These are phyloP conservation scores for Urechis unicinctus DNA, from an alignment of 2,888 invertebrate genomes.

Conservation along the genomic window DNA sequence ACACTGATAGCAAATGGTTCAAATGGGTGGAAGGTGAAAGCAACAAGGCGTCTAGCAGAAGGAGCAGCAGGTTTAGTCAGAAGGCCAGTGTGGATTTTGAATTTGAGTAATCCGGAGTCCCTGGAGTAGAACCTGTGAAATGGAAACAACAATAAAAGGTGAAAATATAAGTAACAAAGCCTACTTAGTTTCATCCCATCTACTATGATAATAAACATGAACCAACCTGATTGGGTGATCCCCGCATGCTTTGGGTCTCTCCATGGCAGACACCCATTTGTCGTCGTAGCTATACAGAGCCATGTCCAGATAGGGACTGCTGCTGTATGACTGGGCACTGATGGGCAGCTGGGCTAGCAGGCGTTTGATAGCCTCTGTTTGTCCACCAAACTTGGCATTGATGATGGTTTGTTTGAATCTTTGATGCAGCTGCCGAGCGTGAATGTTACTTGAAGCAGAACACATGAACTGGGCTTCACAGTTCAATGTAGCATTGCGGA, in stretches of 20 bases:
- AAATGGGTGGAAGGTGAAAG: slow-evolving; percentile 92
- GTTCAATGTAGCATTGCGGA: slow-evolving; percentile 79
- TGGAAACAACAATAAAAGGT: background rate
- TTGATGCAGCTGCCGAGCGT: slow-evolving; percentile 64
- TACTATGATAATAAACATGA: background rate
- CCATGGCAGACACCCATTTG: slow-evolving; percentile 91
- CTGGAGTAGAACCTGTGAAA: slow-evolving; percentile 74
- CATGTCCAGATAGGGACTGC: slow-evolving; percentile 86
- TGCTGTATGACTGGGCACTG: slow-evolving; percentile 87
- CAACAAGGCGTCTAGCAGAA: slow-evolving; percentile 69
- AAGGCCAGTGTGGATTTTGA: slow-evolving; percentile 65
- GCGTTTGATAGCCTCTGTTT: slow-evolving; percentile 80
- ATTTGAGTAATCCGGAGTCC: slow-evolving; percentile 71
- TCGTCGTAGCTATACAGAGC: slow-evolving; percentile 84
- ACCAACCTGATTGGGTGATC: slow-evolving; percentile 83
- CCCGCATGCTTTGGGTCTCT: slow-evolving; percentile 86
- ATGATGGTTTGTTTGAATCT: slow-evolving; percentile 84
- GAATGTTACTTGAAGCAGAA: slow-evolving; percentile 82
- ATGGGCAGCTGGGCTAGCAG: slow-evolving; percentile 86
- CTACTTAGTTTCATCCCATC: background rate
- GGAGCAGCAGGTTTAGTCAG: slow-evolving; percentile 58
- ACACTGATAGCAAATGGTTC: slow-evolving; percentile 95
- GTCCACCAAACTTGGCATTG: slow-evolving; percentile 82
- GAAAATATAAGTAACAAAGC: background rate
- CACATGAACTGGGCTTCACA: slow-evolving; percentile 82